Conservation (phyloP, 2,797 vertebrate species). For the Melopsittacus undulatus region DNA sequence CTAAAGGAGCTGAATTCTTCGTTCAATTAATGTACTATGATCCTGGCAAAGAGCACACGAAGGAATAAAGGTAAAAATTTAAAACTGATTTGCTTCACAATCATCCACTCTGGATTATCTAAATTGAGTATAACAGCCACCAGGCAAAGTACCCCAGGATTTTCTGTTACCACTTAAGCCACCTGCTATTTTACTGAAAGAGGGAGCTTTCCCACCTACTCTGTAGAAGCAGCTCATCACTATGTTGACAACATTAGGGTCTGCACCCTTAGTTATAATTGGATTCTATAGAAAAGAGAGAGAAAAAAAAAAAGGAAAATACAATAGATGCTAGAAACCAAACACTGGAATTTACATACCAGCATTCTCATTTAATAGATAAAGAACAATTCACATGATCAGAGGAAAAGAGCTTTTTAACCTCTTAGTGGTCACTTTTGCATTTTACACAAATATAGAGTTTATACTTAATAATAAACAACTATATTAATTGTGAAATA, state of each 20-base stretch:
- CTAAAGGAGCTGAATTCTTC: constrained; percentile 30
- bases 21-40: constrained; percentile 26
- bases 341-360: constrained; percentile 87
- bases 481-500: constrained; percentile 5
- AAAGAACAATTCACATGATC: constrained; percentile 83
- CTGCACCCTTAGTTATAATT: constrained; percentile 85
- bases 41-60: constrained; percentile 24
- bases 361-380: constrained; percentile 82
- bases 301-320: constrained; percentile 80
- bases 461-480: constrained; percentile 41
- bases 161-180: constrained; percentile 72
- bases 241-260: constrained; percentile 80
- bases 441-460: constrained; percentile 25
- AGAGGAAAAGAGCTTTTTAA: constrained; percentile 77
- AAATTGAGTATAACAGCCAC: constrained; percentile 76
- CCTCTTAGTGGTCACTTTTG: constrained; percentile 24
- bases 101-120: constrained; percentile 72
- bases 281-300: constrained; percentile 79
- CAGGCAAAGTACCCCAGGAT: constrained; percentile 71
- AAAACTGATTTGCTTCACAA: constrained; percentile 68
- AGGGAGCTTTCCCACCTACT: constrained; percentile 75
- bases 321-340: constrained; percentile 82
- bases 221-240: constrained; percentile 83
- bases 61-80: constrained; percentile 48
- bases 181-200: constrained; percentile 85